Evolutionary conservation across 2,797 vertebrate species (phyloP).

Genomic region (Chelon labrosus): DNA sequence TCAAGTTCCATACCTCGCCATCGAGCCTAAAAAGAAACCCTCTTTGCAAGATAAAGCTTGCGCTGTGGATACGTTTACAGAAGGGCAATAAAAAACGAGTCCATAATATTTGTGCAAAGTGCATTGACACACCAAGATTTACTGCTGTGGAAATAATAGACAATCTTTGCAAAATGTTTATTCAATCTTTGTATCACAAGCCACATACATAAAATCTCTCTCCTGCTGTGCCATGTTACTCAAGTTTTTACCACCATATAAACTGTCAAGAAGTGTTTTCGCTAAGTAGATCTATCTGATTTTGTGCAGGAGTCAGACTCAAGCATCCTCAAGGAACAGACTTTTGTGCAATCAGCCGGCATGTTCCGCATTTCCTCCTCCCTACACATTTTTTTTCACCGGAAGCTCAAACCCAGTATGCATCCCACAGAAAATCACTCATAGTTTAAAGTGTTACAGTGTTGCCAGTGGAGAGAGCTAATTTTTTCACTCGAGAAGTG

Average conservation of each 20-base stretch:
- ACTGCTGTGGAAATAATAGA: slow-evolving; percentile 16
- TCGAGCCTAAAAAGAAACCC: slow-evolving; percentile 34
- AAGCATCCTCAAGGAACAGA: slow-evolving; percentile 67
- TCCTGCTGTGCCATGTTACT: slow-evolving; percentile 48
- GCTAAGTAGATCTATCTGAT: slow-evolving; percentile 73
- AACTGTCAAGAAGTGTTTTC: slow-evolving; percentile 81
- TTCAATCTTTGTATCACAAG: slow-evolving; percentile 17
- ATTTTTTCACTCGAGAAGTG: slow-evolving; percentile 55
- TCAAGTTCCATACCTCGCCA: slow-evolving; percentile 73
- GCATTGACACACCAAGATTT: slow-evolving; percentile 29
- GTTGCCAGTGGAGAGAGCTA: slow-evolving; percentile 41
- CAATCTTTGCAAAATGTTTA: slow-evolving; percentile 39
- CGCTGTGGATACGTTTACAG: slow-evolving; percentile 43
- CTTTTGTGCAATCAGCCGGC: slow-evolving; percentile 61
- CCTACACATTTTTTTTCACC: slow-evolving; percentile 58
- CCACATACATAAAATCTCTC: slow-evolving; percentile 18
- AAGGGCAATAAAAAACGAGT: background rate
- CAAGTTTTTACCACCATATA: slow-evolving; percentile 62
- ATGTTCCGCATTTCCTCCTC: slow-evolving; percentile 42
- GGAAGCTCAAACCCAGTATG: slow-evolving; percentile 45
- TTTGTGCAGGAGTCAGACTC: slow-evolving; percentile 70
- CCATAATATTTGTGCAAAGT: background rate
- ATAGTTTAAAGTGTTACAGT: slow-evolving; percentile 35
- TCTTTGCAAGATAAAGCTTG: slow-evolving; percentile 61
- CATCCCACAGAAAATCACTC: slow-evolving; percentile 51